Evolutionary conservation across 2,113 vertebrate genomes (phyloP).

Genomic region (Sinocyclocheilus anshuiensis): DNA sequence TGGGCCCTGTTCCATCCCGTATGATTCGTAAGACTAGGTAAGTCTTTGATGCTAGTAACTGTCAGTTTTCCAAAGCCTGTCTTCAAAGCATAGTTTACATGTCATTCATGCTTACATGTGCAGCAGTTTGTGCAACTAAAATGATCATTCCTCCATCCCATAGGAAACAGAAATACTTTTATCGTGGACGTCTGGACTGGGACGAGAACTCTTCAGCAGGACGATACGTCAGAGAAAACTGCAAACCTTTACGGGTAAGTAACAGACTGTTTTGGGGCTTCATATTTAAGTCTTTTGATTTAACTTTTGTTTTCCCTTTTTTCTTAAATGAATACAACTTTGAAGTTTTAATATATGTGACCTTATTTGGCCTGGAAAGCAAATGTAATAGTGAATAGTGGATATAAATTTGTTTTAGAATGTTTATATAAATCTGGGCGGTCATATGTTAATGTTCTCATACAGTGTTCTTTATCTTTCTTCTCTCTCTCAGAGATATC

Average conservation of each 20-base stretch:
- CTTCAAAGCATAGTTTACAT: background rate
- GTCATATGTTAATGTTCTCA: background rate
- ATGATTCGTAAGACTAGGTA: slow-evolving; percentile 96
- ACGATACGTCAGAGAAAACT: slow-evolving; percentile 95
- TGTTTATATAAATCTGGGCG: background rate
- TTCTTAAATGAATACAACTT: too few species aligned
- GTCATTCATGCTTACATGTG: background rate
- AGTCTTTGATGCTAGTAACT: background rate
- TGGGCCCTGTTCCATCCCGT: slow-evolving; percentile 92
- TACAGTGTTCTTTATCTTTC: background rate
- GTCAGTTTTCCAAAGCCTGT: background rate
- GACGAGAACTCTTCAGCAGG: slow-evolving; percentile 93
- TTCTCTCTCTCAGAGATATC: slow-evolving; percentile 81
- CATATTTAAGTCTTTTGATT: too few species aligned
- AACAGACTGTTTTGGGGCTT: too few species aligned
- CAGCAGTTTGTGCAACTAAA: background rate
- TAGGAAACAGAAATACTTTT: slow-evolving; percentile 99
- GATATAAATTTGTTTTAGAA: background rate
- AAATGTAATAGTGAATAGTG: background rate
- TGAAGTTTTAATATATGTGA: too few species aligned
- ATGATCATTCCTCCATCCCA: background rate
- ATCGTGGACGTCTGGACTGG: slow-evolving; percentile 93
- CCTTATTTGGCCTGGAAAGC: too few species aligned
- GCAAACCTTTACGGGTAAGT: slow-evolving; percentile 89
- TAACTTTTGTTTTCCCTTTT: too few species aligned